These are phyloP conservation scores for Tursiops truncatus DNA, from an alignment of 2,113 vertebrate species.

Conservation along the genomic window DNA sequence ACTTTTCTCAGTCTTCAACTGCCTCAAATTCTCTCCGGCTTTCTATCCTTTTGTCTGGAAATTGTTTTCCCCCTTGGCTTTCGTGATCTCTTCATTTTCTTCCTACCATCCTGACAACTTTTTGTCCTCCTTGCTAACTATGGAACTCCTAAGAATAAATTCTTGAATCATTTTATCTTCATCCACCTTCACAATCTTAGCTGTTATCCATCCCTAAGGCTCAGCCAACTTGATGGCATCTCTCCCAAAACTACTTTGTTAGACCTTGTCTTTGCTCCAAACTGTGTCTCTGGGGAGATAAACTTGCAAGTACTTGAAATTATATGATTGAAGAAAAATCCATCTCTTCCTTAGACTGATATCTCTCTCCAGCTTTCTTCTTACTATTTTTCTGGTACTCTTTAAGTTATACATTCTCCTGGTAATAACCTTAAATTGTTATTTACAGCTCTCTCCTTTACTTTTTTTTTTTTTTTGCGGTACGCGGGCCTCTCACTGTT, in stretches of 20 bases:
- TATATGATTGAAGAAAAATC: not conserved
- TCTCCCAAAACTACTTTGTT: not conserved
- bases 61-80: too few species aligned
- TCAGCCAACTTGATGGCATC: not conserved
- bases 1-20: too few species aligned
- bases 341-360: not conserved
- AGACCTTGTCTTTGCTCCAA: conserved; percentile 4
- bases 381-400: not conserved
- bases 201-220: not conserved
- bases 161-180: too few species aligned
- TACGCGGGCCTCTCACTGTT: too few species aligned
- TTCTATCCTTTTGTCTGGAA: too few species aligned
- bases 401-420: not conserved
- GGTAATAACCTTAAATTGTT: not conserved
- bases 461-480: not conserved
- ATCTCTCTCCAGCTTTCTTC: not conserved
- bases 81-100: too few species aligned
- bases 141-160: too few species aligned
- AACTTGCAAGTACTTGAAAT: not conserved
- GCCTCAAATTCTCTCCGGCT: too few species aligned
- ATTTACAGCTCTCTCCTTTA: not conserved
- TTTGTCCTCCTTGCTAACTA: too few species aligned
- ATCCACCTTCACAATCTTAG: too few species aligned
- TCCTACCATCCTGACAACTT: too few species aligned
- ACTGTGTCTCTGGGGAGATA: not conserved